Base-by-base conservation (phyloP, 2,113 vertebrate species). In the Rhinolophus ferrumequinum region DNA sequence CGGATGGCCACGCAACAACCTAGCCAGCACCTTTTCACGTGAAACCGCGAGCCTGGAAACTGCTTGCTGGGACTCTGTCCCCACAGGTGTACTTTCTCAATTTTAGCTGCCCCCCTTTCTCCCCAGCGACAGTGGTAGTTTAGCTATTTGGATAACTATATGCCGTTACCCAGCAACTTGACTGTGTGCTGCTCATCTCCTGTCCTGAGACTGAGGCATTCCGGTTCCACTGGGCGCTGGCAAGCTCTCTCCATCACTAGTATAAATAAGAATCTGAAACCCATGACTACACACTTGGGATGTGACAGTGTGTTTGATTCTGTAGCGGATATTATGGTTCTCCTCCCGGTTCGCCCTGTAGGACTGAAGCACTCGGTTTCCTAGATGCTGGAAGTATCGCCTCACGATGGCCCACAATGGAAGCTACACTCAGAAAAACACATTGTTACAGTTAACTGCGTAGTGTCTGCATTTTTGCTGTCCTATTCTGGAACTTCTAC, bases 251-350 rank as follows among this genome's bases (percentile, higher is more conserved):
- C 90, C 8, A 66, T 7, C 33, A 54, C 7, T 35, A 56, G 26
- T 5, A 9, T 50, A 64, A 56, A 70, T 9, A 41, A 81, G n/a
- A 62, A 28, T 54, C 44, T 52, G 41, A 33, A 44, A 2, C 16
- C 30, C 35, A 5, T 28, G 22, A 21, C 14, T 5, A 44, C 8
- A 52, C 8, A 38, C 28, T 15, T 16, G 38, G 54, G 28, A 67
- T 12, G 8, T 18, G 28, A 12, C 22, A 24, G 35, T 67, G 1
- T 12, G 3, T 44, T 77, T 41, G 30, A 52, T 67, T 41, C 72
- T 35, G 2, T 8, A 44, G 7, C 2, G 26, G 10, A 22, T 22
- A 19, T 0, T 4, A 1, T 10, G 10, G 6, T 54, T 86, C 19
- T 5, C 38, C 1, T 12, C 16, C 26, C 18, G 6, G 33, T 44